phyloP scores from a whole-genome alignment of 2,888 invertebrate species.

The Drosophila merina region DNA sequence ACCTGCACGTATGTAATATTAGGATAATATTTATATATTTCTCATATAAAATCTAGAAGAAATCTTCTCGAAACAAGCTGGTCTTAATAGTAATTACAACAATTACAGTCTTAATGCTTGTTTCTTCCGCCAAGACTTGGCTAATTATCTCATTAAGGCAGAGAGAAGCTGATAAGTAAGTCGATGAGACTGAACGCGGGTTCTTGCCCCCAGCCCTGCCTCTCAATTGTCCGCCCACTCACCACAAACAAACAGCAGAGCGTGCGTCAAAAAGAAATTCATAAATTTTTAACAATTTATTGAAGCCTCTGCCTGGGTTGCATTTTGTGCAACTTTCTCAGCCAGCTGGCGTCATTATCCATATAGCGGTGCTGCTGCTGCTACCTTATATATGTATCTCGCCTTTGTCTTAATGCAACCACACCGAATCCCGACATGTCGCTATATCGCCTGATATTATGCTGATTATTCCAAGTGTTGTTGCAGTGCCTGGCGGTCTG shows the following conservation, averaged over 20 bases:
- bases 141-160: slow-evolving; percentile 36
- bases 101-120: slow-evolving; percentile 6
- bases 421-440: too few species aligned
- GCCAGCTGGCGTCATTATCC: slow-evolving; percentile 65
- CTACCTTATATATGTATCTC: background rate
- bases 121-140: slow-evolving; percentile 17
- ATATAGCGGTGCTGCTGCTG: slow-evolving; percentile 32
- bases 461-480: slow-evolving; percentile 70
- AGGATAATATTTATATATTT: too few species aligned
- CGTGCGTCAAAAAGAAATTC: slow-evolving; percentile 69
- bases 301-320: slow-evolving; percentile 44
- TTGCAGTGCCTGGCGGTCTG: slow-evolving; percentile 62
- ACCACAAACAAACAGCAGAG: slow-evolving; percentile 12
- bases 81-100: slow-evolving; percentile 18
- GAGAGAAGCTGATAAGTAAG: slow-evolving; percentile 14
- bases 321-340: slow-evolving; percentile 73
- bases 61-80: slow-evolving; percentile 6
- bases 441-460: slow-evolving; percentile 60
- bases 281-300: slow-evolving; percentile 64
- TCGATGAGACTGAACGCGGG: slow-evolving; percentile 17
- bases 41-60: background rate
- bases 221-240: slow-evolving; percentile 28
- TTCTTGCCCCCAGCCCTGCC: background rate
- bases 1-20: slow-evolving; percentile 82
- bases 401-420: slow-evolving; percentile 36